Conservation (phyloP, 2,797 vertebrate species). For the Anguilla anguilla region DNA sequence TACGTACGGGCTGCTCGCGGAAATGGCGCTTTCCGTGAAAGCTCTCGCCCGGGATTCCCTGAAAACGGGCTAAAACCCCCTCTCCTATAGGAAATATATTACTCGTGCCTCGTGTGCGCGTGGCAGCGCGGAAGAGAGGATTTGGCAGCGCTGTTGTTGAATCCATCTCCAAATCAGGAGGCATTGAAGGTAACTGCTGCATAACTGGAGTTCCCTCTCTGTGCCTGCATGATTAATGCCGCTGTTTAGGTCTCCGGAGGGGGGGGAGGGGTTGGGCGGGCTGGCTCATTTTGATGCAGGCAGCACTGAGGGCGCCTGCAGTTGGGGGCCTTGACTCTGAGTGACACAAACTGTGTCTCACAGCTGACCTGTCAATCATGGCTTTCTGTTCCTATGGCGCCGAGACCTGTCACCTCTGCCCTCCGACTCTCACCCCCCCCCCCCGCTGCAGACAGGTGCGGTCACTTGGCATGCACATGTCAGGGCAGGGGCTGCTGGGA, state of each 20-base stretch:
- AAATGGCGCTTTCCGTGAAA: background rate
- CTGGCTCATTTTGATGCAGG: background rate
- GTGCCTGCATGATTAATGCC: background rate
- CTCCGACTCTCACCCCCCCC: background rate
- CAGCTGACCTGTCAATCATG: slow-evolving; percentile 41
- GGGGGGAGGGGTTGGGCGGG: too few species aligned
- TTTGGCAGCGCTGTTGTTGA: background rate
- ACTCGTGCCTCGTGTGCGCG: background rate
- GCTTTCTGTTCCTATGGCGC: background rate
- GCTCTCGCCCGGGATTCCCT: background rate
- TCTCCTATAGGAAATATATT: background rate
- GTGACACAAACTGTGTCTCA: slow-evolving; percentile 19
- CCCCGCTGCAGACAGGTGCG: background rate
- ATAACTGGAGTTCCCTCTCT: background rate
- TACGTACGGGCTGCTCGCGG: background rate
- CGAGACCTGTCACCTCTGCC: background rate
- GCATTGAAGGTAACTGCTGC: background rate
- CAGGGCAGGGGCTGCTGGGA: background rate
- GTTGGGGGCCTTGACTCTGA: background rate
- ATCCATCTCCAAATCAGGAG: background rate
- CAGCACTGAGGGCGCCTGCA: background rate
- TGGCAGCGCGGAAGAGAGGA: background rate
- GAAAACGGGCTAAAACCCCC: background rate
- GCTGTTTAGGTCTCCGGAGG: background rate
- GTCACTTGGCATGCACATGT: background rate